Base-by-base conservation (phyloP, 2,888 invertebrate genomes). In the Rhyacophila evoluta region DNA sequence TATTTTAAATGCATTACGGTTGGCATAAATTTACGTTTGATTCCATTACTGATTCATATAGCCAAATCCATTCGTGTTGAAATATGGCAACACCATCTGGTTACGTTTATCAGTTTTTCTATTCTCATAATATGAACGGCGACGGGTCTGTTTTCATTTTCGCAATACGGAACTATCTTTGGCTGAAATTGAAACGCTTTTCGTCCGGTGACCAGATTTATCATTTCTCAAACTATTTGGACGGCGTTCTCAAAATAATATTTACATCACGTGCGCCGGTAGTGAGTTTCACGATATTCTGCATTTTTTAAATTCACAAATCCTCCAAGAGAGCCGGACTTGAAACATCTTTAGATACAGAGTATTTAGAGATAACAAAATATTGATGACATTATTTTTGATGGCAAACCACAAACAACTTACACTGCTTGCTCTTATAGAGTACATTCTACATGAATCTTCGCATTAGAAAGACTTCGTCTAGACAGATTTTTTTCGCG, bases 211-310 rank as follows among this genome's bases (percentile, higher is more conserved):
- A 55, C 55, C 55, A 55, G 55, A 55, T 55, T 55, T 55, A 55
- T 55, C 19, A 55, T 55, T 55, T 55, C 55, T 55, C 19, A 55
- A 55, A 55, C 55, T 55, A 55, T 55, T 55, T 19, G 19, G 55
- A 55, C 55, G 19, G 19, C 15, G 55, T 19, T 55, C 55, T 55
- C 55, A 19, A 55, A 55, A 55, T 55, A 55, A 55, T 55, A 55
- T 55, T 55, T 55, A 55, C 55, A 55, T 55, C 55, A 55, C 55
- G 55, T 55, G 55, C 10, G 19, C 19, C 10, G 10, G 25, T 55
- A 25, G 55, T 55, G 55, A 55, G 25, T 55, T 19, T 19, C 19
- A 55, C 55, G 55, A 19, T 55, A 19, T 55, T 55, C 19, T 55
- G 55, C 55, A 55, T 55, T 25, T 55, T 55, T 55, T 55, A 19